Evolutionary conservation across 1,140 invertebrate species (phyloP), one percentile per base, ranked within the genome.

Genomic region (Drosophila sechellia): DNA sequence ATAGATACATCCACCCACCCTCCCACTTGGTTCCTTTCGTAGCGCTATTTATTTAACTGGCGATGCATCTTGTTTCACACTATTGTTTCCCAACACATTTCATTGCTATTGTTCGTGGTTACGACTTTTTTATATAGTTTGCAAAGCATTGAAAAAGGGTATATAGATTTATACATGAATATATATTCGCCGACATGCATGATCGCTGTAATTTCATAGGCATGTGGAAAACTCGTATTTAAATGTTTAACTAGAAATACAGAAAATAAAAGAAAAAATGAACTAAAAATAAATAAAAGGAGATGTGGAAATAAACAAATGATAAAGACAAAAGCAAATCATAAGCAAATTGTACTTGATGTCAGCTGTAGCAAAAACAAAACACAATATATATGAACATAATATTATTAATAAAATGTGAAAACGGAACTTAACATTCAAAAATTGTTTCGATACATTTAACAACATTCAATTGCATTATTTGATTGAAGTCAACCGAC

Each of bases 331-430:
- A 48, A 75, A 48, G 73, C 73, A 78, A 77, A 79, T 83, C 77
- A 84, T 76, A 72, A 70, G 80, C 80, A 85, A 85, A 78, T 75
- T 87, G 81, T 85, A 85, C 83, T 85, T 85, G 83, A 87, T 87
- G 78, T 85, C 81, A 85, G 81, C 78, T 87, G 77, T 85, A 85
- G 81, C 74, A 70, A 86, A 70, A 39, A 39, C 37, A 65, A 22
- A 75, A 73, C 46, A 63, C 50, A 37, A 70, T 65, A 69, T 70
- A 79, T 37, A 76, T 25, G 45, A 49, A 60, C 12, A 43, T 53
- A 63, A 76, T 34, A 61, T 37, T 60, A 74, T 64, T 58, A 56
- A 80, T 64, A 80, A 63, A 76, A 64, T 70, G 66, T 68, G 72
- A 31, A 66, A 77, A 65, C 15, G 68, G 64, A 77, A 43, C 60